phyloP scores from a whole-genome alignment of 64 coral and sea anemone genomes.

The Stichodactyla helianthus region DNA sequence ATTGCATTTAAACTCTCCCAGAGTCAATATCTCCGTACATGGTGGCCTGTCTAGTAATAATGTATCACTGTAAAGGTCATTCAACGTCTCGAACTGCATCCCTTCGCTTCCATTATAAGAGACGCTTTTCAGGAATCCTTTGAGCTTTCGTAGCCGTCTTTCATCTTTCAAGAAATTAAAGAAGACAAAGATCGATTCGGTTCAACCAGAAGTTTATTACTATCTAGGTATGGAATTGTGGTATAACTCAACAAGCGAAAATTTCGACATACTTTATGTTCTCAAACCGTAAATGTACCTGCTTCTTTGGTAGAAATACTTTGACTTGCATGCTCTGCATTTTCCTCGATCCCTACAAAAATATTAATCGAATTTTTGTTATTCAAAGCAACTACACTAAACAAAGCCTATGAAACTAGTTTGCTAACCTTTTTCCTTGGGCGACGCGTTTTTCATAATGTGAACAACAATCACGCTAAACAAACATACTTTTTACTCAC shows the following conservation, averaged over 20 bases:
- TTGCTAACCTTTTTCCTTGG: neutral
- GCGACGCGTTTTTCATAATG: neutral
- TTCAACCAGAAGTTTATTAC: no score
- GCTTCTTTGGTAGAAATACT: neutral
- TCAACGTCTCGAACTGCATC: conserved; percentile 63
- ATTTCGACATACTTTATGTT: neutral
- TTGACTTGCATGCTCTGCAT: neutral
- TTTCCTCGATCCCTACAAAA: neutral
- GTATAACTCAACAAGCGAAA: neutral
- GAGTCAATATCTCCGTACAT: conserved; percentile 45
- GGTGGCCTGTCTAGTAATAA: conserved; percentile 74
- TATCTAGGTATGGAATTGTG: no score
- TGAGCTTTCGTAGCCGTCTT: conserved; percentile 75
- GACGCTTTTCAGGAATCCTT: conserved; percentile 85
- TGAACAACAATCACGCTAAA: neutral
- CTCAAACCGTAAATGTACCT: neutral
- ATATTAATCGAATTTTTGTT: neutral
- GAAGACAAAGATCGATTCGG: neutral
- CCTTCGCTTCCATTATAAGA: conserved; percentile 87
- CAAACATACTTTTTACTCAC: neutral
- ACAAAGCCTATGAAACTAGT: neutral
- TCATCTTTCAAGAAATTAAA: conserved; percentile 42
- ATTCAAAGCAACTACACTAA: no score
- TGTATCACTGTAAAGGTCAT: conserved; percentile 65
- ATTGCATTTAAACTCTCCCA: conserved; percentile 71